Evolutionary conservation across 2,113 vertebrate genomes (phyloP), one percentile per base, ranked within the genome.

Genomic region (Catharus fuscescens): DNA sequence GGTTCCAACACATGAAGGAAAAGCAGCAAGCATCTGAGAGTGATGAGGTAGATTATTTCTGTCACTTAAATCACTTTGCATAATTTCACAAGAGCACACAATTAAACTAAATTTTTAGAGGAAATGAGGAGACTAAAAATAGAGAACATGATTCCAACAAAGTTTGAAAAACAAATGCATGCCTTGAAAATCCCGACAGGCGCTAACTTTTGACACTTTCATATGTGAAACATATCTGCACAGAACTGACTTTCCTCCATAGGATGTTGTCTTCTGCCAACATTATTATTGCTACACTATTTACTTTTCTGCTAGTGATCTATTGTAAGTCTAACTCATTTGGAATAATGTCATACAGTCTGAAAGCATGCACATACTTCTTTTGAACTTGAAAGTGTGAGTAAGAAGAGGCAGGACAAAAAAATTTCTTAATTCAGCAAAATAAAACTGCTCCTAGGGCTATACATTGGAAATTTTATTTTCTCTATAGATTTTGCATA

Each of bases 391-490:
- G 45, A 66, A 74, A 90, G 59, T 60, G 32, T 56, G 73, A 90
- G 29, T 78, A 94, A 71, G n/a, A 84, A 86, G 65, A 91, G 8
- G 12, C 36, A 95, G 31, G 7, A 83, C 24, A 29, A 94, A 94
- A 56, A 54, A 54, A 56, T 21, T 81, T 21, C 45, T 81, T 92
- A 96, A 95, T 95, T 94, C 88, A 92, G 70, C 69, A 96, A 93
- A 96, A 96, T 88, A 93, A 96, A 97, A 80, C 62, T 85, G 54
- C 16, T 96, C 62, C 73, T 82, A 57, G 38, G 74, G 53, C 81
- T 93, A 79, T 52, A 87, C 80, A 85, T 32, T 34, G 38, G 76
- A 93, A 97, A 96, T 28, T 89, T 42, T 87, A 89, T 87, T 84
- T 82, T 52, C 18, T 93, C 64, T 90, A 38, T 6, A 94, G 80